A percentile compares a stretch with the other conserved stretches of the same genome.
Evolutionary conservation across 2,888 invertebrate genomes (phyloP).

Genomic region (Apamea sordens): DNA sequence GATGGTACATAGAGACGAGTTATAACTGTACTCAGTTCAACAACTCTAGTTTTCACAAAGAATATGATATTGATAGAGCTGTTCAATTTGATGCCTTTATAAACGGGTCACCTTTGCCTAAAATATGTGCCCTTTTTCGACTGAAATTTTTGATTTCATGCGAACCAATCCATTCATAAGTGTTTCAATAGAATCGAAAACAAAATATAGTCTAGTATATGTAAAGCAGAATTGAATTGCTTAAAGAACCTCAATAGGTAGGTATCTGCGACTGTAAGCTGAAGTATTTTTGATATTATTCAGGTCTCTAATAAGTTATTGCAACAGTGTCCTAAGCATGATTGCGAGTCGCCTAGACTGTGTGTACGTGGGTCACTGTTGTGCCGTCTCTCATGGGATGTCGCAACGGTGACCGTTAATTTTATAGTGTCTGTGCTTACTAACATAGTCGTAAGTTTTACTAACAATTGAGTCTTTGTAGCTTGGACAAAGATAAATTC

Average conservation of each 20-base stretch:
- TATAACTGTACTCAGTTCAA: constrained; percentile 12
- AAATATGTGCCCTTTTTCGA: background rate
- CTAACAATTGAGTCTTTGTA: too few species aligned
- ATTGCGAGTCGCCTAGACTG: too few species aligned
- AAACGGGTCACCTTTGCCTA: background rate
- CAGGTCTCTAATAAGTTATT: background rate
- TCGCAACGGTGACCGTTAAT: too few species aligned
- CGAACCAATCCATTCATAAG: background rate
- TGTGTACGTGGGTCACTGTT: too few species aligned
- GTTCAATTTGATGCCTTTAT: constrained; percentile 12
- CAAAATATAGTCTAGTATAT: background rate
- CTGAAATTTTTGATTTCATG: constrained; percentile 5
- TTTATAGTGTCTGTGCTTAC: too few species aligned
- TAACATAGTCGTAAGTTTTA: too few species aligned
- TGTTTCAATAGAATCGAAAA: background rate
- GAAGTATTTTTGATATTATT: background rate
- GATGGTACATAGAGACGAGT: constrained; percentile 8
- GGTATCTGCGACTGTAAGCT: background rate
- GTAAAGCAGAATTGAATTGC: background rate
- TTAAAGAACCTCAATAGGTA: background rate
- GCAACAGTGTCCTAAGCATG: too few species aligned
- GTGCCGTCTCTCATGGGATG: too few species aligned
- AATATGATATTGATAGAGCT: constrained; percentile 30
- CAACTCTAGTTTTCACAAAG: constrained; percentile 32
- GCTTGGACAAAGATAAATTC: too few species aligned